Base-by-base conservation (phyloP, 2,113 vertebrate genomes). In the Gasterosteus nipponicus region DNA sequence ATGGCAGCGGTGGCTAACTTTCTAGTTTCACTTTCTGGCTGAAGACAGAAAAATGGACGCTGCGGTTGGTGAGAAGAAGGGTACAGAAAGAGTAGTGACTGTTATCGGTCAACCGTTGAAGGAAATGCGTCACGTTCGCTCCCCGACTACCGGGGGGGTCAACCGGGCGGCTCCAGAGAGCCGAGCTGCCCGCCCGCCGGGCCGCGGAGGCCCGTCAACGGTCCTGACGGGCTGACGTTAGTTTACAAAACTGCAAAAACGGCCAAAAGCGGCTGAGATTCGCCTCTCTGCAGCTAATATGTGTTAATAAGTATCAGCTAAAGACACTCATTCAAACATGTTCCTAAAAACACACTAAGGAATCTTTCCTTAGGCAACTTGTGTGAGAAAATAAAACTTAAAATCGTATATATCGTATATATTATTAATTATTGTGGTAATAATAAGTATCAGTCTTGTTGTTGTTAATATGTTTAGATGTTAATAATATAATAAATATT, bases 21-120 rank as follows among this genome's bases (percentile, higher is more conserved):
- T 10, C 19, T 49, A 44, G 26, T 89, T 89, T 89, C 84, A 81
- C 87, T 89, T 89, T 81, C 47, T 12, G 6, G 19, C 14, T 29
- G 26, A 11, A n/a, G n/a, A 54, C 16, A 46, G 4, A 8, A 16
- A 7, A n/a, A 3, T 10, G 64, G 15, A 31, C 2, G 35, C 7
- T 26, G 35, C 35, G 5, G 35, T 38, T 6, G 35, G 35, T 6
- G 35, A 51, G 63, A 46, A 68, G 8, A 4, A 41, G 0, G 26
- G 31, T 10, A 26, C 19, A 57, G 1, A 11, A 1, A 1, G 22
- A 4, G 5, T 3, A 0, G n/a, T 16, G 12, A 11, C 47, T 16
- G 1, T 41, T 0, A 10, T 49, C 70, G 8, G 4, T 31, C 9
- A 51, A 12, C 4, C 0, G 7, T 7, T 2, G 1, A 11, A 9